These are phyloP conservation scores for Amazona finschi DNA, from an alignment of 2,797 vertebrate species.

Conservation along the genomic window DNA sequence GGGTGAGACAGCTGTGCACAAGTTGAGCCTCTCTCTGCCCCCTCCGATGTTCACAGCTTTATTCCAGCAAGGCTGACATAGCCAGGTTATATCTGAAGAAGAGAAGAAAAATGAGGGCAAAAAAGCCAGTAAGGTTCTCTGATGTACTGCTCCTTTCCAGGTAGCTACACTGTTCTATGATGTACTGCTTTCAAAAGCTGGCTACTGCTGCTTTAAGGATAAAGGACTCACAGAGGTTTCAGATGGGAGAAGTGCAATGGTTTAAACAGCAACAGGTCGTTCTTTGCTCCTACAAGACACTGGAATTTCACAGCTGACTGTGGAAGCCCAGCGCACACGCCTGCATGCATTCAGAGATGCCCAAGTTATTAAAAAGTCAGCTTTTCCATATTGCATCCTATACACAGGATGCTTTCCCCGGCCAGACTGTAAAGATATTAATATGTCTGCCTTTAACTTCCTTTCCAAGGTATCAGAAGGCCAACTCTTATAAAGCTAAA, in stretches of 20 bases:
- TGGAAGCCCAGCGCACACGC: not conserved
- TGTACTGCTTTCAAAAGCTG: slow-evolving; percentile 48
- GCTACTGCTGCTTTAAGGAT: slow-evolving; percentile 30
- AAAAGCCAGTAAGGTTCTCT: not conserved
- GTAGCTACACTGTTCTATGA: not conserved
- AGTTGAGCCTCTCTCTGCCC: not conserved
- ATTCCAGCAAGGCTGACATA: not conserved
- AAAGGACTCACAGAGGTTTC: slow-evolving; percentile 30
- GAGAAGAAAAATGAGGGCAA: slow-evolving; percentile 2
- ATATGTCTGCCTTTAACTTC: not conserved
- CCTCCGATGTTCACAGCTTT: not conserved
- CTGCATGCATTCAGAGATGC: not conserved
- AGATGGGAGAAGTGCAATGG: slow-evolving; percentile 17
- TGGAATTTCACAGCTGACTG: slow-evolving; percentile 7
- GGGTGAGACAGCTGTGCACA: not conserved
- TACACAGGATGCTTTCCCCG: not conserved
- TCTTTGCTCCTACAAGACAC: not conserved
- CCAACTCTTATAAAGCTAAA: not conserved
- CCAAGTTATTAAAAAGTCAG: not conserved
- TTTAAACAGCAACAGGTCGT: slow-evolving; percentile 4
- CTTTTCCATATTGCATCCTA: not conserved
- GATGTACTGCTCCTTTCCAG: slow-evolving; percentile 31
- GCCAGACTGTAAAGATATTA: not conserved
- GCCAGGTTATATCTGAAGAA: slow-evolving; percentile 8
- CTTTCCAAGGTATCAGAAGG: not conserved